Percentiles rank a stretch among this genome's conserved stretches.
phyloP scores from a whole-genome alignment of 1,140 invertebrate genomes.

The Diorhabda elongata region DNA sequence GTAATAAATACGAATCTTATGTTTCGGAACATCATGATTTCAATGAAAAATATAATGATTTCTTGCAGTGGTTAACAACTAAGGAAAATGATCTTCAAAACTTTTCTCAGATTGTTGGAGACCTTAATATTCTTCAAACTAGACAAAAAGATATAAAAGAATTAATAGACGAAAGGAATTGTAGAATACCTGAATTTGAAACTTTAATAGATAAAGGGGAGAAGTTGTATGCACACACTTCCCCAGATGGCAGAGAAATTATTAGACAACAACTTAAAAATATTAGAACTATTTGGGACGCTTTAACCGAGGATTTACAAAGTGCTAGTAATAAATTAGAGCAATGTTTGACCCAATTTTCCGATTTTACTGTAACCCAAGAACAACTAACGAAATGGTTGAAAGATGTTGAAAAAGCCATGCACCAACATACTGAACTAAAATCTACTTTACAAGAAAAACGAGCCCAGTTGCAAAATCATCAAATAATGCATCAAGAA shows the following conservation, averaged over 20 bases:
- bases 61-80: slow-evolving; percentile 69
- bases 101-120: slow-evolving; percentile 81
- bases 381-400: slow-evolving; percentile 92
- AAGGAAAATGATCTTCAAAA: slow-evolving; percentile 70
- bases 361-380: slow-evolving; percentile 81
- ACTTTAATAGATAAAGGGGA: slow-evolving; percentile 84
- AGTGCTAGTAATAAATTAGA: slow-evolving; percentile 75
- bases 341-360: slow-evolving; percentile 82
- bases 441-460: slow-evolving; percentile 92
- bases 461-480: slow-evolving; percentile 88
- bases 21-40: slow-evolving; percentile 82
- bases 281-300: slow-evolving; percentile 81
- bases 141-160: slow-evolving; percentile 79
- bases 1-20: slow-evolving; percentile 75
- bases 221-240: slow-evolving; percentile 87
- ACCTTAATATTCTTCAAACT: slow-evolving; percentile 78
- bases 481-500: slow-evolving; percentile 92
- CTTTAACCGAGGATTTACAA: slow-evolving; percentile 78
- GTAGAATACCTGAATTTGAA: slow-evolving; percentile 79
- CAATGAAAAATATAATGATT: slow-evolving; percentile 71
- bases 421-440: slow-evolving; percentile 86
- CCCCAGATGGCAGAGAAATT: slow-evolving; percentile 87
- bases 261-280: slow-evolving; percentile 84
- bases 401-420: slow-evolving; percentile 83
- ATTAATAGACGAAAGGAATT: slow-evolving; percentile 73